Base-by-base conservation (phyloP, 2,888 invertebrate genomes). In the Psococerastis gibbosa region DNA sequence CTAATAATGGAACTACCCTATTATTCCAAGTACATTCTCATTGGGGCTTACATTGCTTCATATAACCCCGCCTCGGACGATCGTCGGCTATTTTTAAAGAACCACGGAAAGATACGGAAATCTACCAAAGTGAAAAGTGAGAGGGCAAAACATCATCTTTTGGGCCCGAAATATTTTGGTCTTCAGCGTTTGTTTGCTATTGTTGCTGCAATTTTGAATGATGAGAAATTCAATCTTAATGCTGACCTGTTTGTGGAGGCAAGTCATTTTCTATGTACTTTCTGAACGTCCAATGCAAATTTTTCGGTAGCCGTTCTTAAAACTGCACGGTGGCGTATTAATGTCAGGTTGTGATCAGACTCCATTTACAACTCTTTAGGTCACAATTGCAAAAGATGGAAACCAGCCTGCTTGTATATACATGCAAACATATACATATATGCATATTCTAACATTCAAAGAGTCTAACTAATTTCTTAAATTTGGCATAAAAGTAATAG, bases 191-290 rank as follows among this genome's bases (percentile, higher is more conserved):
- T 38, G n/a, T 38, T 38, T 22, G 38, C 38, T 15, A 38, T 38
- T 20, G 38, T 38, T 6, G 15, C 38, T 38, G 38, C 38, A 18
- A 38, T 38, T 11, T 11, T 38, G 5, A 22, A 38, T 20, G 38
- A 38, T 38, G 38, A 38, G 11, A 38, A 38, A 38, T 38, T 38
- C 22, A 38, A 15, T 6, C 8, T 38, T 13, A 38, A 38, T 18
- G 38, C 38, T 17, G 18, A 16, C 20, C 22, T 38, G 4, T 16
- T 38, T 5, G 38, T 38, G 16, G 38, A 38, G 18, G 27, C 11
- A 11, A 27, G 27, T 27, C 6, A 27, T 11, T 27, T 27, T 27
- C 27, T 9, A 27, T 6, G 6, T 9, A 27, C 27, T 27, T 11
- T 27, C 27, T 9, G 27, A 27, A n/a, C n/a, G n/a, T n/a, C n/a